Conservation (phyloP, 2,113 vertebrate genomes). For the Lepus americanus region DNA sequence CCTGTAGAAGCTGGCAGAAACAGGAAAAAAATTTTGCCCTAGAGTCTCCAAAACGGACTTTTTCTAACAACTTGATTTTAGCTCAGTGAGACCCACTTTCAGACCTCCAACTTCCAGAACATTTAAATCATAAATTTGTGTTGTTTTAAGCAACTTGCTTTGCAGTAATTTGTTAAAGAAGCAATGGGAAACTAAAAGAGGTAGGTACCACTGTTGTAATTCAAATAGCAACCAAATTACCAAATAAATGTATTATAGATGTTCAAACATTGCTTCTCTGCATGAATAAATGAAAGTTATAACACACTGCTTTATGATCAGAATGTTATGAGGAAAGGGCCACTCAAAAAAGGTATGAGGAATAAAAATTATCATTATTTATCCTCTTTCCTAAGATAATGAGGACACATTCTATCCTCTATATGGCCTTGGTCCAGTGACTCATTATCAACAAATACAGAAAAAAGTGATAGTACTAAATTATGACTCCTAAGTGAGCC, state of each 20-base stretch:
- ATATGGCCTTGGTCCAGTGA: not conserved
- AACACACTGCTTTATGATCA: not conserved
- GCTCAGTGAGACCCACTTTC: not conserved
- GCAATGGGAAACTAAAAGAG: not conserved
- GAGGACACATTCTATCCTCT: not conserved
- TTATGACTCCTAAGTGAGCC: not conserved
- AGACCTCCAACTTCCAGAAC: not conserved
- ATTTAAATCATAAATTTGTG: not conserved
- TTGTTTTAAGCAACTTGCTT: not conserved
- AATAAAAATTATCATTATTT: constrained; percentile 7
- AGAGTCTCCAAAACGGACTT: not conserved
- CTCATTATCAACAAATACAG: not conserved
- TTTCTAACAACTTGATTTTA: not conserved
- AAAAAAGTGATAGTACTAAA: not conserved
- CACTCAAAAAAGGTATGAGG: not conserved
- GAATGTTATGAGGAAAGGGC: not conserved
- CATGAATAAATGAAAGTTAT: not conserved
- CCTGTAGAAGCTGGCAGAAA: not conserved
- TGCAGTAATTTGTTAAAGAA: constrained; percentile 12
- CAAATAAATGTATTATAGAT: not conserved
- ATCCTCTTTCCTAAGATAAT: not conserved
- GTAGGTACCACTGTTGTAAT: not conserved
- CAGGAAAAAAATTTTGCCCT: not conserved
- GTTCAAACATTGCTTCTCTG: not conserved
- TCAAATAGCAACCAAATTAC: constrained; percentile 10